phyloP scores from a whole-genome alignment of 2,797 vertebrate genomes.

The Zenarchopterus dispar region DNA sequence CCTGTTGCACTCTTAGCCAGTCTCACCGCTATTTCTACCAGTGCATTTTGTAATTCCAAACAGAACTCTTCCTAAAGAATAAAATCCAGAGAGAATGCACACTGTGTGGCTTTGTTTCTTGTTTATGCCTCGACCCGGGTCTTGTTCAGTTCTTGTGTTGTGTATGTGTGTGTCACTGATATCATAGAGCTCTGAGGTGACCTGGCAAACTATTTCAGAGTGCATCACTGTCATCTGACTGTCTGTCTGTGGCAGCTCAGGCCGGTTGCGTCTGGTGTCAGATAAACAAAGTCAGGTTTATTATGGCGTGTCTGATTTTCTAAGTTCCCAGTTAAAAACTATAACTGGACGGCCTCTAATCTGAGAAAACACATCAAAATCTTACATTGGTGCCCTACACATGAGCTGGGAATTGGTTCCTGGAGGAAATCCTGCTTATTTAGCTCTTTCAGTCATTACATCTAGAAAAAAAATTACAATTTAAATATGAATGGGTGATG shows the following conservation, averaged over 20 bases:
- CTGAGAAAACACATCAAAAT: background rate
- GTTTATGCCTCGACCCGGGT: background rate
- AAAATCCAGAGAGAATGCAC: conserved; percentile 85
- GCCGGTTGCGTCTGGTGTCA: no score
- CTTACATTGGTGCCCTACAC: background rate
- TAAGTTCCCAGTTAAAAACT: no score
- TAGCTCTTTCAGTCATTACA: no score
- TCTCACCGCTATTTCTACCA: conserved; percentile 85
- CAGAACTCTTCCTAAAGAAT: conserved; percentile 85
- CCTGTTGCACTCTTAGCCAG: conserved; percentile 76
- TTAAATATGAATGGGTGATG: no score
- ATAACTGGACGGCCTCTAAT: no score
- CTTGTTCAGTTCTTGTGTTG: background rate
- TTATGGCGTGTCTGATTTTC: no score
- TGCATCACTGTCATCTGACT: no score
- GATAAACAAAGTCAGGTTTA: no score
- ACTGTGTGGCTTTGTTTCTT: conserved; percentile 57
- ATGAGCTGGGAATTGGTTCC: background rate
- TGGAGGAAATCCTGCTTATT: no score
- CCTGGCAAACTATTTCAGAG: no score
- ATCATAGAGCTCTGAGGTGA: background rate
- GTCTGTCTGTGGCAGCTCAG: no score
- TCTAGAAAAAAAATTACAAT: no score
- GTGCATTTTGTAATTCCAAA: conserved; percentile 87
- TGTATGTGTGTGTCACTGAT: background rate